Evolutionary conservation across 2,797 vertebrate species (phyloP), one percentile per base, ranked within the genome.

Genomic region (Silurus lanzhouensis): DNA sequence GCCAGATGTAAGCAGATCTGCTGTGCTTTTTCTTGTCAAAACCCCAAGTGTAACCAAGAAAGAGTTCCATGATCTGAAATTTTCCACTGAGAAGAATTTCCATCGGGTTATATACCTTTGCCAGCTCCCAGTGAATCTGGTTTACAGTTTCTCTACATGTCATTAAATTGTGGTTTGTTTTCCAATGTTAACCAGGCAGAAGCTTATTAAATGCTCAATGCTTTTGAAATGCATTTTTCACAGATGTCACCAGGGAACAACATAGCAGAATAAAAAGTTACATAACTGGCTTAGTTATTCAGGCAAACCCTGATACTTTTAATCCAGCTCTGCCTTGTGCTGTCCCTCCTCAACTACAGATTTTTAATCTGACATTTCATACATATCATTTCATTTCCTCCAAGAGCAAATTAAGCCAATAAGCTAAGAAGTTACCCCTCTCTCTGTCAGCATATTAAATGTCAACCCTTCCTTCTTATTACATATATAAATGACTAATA

Each of bases 31-130:
- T 60, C 70, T 83, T 83, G 22, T 76, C 46, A 27, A 81, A 78
- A 77, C 55, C 22, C 44, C 13, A 80, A 60, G 27, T 82, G 31
- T 86, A 72, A 85, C 81, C 77, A 79, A 81, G 60, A 66, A 82
- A 81, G 77, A 74, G 31, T 52, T 77, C 57, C 19, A 77, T 52
- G 58, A 3, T 61, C 15, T 71, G 15, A 5, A 3, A 70, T 63
- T 85, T 84, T 80, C 79, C 83, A 82, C n/a, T 82, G 10, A 52
- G 14, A 78, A 83, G n/a, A 61, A 61, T 83, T 86, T 82, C 85
- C 74, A 78, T 38, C 17, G 55, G 64, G 17, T 78, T 78, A 19
- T 44, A n/a, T 67, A 60, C 52, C 17, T 60, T 78, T 55, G 74
- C 74, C 85, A 83, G 72, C 1, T 22, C 27, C 74, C 71, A 76